Evolutionary conservation across 1,140 invertebrate species (phyloP), one percentile per base, ranked within the genome.

Genomic region (Drosophila sturtevanti): DNA sequence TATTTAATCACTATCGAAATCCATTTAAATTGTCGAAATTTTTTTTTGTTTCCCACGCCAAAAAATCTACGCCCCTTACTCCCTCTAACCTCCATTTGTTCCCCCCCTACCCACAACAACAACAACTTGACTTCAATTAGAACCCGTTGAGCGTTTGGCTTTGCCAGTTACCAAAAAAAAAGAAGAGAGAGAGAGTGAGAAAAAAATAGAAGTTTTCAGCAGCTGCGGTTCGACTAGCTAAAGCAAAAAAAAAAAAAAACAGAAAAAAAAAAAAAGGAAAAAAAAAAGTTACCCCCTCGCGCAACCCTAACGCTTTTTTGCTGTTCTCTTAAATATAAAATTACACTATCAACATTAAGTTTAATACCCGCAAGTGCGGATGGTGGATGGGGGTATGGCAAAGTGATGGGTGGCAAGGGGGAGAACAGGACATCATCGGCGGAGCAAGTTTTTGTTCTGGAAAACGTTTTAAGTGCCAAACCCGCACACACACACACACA

Each of bases 321-420:
- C 16, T 38, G 24, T 68, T 51, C 76, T 65, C 68, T 80, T 77
- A 89, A 87, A 87, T 87, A 87, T 89, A 84, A 84, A 89, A 87
- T 87, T 87, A 87, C 84, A 87, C 79, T 89, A 87, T 87, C 77
- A 87, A 87, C 84, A 89, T 84, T 89, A 89, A 68, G 84, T 89
- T 84, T 84, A 89, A 87, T 87, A 87, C 79, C 84, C 84, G 79
- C 84, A 87, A 89, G 84, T 89, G 72, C 51, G 62, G 73, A 70
- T 63, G 63, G 61, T 14, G 59, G 56, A 61, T 44, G 27, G 16
- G 7, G 16, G 44, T 14, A 24, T 16, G 38, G 34, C 7, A 7
- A 31, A 31, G 38, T n/a, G 1, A 7, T 14, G n/a, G 35, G 11
- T n/a, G 11, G 6, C 7, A 12, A 24, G 35, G 24, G 14, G 16